Percentiles rank a stretch among this genome's conserved stretches.
phyloP scores from a whole-genome alignment of 1,140 invertebrate genomes.

The Trinorchestia longiramus region DNA sequence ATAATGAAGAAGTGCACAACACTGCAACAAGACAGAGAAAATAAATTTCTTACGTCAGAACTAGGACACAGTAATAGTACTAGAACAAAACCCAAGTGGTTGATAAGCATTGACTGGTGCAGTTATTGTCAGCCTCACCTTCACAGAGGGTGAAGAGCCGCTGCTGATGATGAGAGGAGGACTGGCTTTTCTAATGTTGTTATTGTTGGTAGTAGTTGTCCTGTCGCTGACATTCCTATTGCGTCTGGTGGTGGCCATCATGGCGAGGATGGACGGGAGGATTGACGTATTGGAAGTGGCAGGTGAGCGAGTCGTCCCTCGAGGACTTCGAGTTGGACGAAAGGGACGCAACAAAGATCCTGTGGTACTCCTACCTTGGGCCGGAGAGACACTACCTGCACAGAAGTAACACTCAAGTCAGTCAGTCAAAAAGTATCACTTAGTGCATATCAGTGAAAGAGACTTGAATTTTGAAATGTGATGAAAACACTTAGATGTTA shows the following conservation, averaged over 20 bases:
- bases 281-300: not conserved
- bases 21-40: too few species aligned
- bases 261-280: conserved; percentile 54
- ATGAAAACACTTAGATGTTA: not conserved
- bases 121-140: too few species aligned
- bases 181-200: not conserved
- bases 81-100: too few species aligned
- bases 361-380: conserved; percentile 27
- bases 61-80: too few species aligned
- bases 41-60: too few species aligned
- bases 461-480: not conserved
- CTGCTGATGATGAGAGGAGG: not conserved
- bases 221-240: conserved; percentile 2
- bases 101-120: too few species aligned
- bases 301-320: not conserved
- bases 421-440: too few species aligned
- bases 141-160: not conserved
- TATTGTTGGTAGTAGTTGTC: not conserved
- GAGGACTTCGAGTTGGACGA: conserved; percentile 14
- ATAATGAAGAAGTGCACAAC: too few species aligned
- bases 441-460: not conserved
- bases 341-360: conserved; percentile 35
- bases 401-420: not conserved
- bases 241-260: conserved; percentile 34
- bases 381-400: not conserved